phyloP scores from a whole-genome alignment of 2,888 invertebrate genomes.

The Pyrochroa serraticornis region DNA sequence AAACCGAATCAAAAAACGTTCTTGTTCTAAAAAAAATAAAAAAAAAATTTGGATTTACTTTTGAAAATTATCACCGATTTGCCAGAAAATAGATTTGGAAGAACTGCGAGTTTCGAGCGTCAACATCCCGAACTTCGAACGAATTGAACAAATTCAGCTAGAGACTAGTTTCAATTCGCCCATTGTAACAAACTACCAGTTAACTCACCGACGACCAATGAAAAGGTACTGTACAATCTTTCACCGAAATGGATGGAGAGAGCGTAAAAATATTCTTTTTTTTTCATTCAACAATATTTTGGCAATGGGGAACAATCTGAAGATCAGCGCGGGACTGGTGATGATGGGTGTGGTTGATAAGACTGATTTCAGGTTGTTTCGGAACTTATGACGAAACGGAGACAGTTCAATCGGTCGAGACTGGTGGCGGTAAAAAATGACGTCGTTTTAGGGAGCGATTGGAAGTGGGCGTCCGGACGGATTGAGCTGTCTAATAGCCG shows the following conservation, averaged over 20 bases:
- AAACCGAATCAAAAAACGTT: neutral
- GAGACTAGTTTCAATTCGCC: constrained; percentile 10
- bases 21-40: neutral
- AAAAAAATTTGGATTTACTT: neutral
- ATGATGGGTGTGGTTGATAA: no score
- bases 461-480: constrained; percentile 6
- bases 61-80: neutral
- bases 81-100: neutral
- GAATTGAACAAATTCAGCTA: constrained; percentile 6
- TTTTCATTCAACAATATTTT: constrained; percentile 14
- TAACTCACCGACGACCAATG: constrained; percentile 31
- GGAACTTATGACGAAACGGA: constrained; percentile 6
- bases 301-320: no score
- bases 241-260: constrained; percentile 48
- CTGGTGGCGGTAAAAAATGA: neutral
- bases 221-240: constrained; percentile 52
- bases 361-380: no score
- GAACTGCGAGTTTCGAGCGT: constrained; percentile 5
- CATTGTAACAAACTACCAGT: constrained; percentile 9
- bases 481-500: constrained; percentile 13
- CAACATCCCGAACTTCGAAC: constrained; percentile 7
- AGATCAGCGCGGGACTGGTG: no score
- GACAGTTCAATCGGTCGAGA: constrained; percentile 19
- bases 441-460: no score
- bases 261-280: constrained; percentile 45